These are phyloP conservation scores for Aphelinus certus DNA, from an alignment of 1,140 invertebrate genomes.

Conservation along the genomic window DNA sequence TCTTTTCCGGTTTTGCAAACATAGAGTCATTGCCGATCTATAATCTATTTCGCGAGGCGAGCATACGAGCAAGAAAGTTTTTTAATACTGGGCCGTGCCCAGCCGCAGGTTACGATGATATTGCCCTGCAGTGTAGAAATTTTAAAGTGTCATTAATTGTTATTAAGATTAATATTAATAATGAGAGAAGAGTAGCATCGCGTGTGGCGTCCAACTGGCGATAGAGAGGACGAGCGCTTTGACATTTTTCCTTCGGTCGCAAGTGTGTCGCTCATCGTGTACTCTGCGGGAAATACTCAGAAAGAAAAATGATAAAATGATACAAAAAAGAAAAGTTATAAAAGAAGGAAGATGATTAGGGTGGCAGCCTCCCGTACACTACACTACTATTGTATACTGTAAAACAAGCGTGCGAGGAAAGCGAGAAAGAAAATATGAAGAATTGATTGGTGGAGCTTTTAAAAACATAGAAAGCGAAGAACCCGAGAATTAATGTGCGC, in stretches of 20 bases:
- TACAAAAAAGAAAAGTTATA: conserved; percentile 19
- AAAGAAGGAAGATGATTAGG: conserved; percentile 32
- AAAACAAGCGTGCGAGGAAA: conserved; percentile 43
- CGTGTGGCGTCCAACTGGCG: conserved; percentile 32
- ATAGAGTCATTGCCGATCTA: conserved; percentile 42
- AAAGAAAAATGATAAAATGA: conserved; percentile 31
- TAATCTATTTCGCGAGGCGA: conserved; percentile 43
- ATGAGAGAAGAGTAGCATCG: conserved; percentile 41
- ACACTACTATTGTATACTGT: conserved; percentile 55
- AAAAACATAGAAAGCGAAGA: conserved; percentile 31
- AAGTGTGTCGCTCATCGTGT: conserved; percentile 46
- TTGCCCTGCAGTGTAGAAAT: conserved; percentile 62
- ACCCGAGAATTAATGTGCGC: conserved; percentile 25
- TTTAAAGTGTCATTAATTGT: conserved; percentile 64
- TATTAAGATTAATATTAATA: conserved; percentile 59
- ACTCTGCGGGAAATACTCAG: conserved; percentile 59
- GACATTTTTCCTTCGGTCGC: conserved; percentile 38
- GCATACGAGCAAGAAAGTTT: conserved; percentile 47
- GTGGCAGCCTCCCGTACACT: conserved; percentile 52
- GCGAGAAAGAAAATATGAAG: conserved; percentile 40
- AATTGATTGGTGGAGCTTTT: conserved; percentile 45
- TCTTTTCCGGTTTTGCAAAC: conserved; percentile 41
- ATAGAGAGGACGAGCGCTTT: conserved; percentile 38
- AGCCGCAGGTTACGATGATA: conserved; percentile 51
- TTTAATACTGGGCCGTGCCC: conserved; percentile 55